Base-by-base conservation (phyloP, 2,888 invertebrate genomes). In the Epirrhoe tristata region DNA sequence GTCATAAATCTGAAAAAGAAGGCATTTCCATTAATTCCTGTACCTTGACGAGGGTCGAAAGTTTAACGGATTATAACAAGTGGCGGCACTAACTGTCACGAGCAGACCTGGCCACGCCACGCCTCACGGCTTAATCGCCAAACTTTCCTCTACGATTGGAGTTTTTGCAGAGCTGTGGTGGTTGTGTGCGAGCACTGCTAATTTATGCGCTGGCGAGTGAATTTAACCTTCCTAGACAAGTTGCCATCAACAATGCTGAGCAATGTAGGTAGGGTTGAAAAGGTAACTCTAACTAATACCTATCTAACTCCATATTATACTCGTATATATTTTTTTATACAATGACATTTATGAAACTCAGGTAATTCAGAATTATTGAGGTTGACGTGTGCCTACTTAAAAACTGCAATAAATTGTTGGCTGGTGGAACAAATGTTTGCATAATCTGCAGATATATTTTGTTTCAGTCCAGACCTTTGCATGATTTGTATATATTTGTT, bases 41-140 rank as follows among this genome's bases (percentile, higher is more conserved):
- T 87, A 92, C 92, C 92, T 92, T 91, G 89, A 92, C 90, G 90
- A 90, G 91, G 93, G 92, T 91, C 87, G 85, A 88, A 92, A 93
- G 90, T 93, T 92, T 83, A 88, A 89, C 89, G 88, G 89, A 91
- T 91, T 92, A 92, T 92, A 92, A 90, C 89, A 91, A 92, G 91
- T 91, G 91, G 90, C 86, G 83, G 91, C 90, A 91, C 91, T 92
- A 91, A 91, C 91, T 93, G 93, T 92, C 93, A 87, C 82, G 83
- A 83, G 80, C 93, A 93, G 91, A 86, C 90, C 91, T 90, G 92
- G 86, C 90, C 86, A 76, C 76, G 82, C 90, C 90, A 89, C 91
- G 91, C 88, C 92, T 91, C 89, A 86, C 84, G 89, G 89, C 91
- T 93, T 93, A 93, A 93, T 93, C 91, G 89, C 88, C 89, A 85